Evolutionary conservation across 2,113 vertebrate genomes (phyloP), one percentile per base, ranked within the genome.

Genomic region (Rafetus swinhoei): DNA sequence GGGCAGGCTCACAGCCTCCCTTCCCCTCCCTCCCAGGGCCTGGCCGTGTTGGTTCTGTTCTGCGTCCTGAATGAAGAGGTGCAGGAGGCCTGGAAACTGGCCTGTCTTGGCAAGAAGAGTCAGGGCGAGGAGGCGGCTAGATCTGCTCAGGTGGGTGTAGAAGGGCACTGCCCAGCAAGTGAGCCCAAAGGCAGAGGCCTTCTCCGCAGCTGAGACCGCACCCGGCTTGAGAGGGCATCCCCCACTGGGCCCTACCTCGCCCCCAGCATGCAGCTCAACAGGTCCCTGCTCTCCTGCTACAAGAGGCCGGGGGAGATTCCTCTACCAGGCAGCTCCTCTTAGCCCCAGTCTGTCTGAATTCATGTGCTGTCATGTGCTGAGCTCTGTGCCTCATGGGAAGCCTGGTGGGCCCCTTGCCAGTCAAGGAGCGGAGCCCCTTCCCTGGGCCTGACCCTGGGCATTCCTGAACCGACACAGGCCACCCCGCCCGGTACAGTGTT

Each of bases 61-160:
- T 99, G 99, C 1, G 93, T 99, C 81, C 98, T 99, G 95, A 99
- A 99, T 35, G 98, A 99, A 12, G 99, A 99, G 92, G 99, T 99
- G 21, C 97, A 96, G 89, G 99, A 99, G 81, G 99, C 99, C 45
- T 99, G 99, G 99, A 99, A 98, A 54, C 96, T 98, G 0, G 98
- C 98, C 96, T 99, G 99, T 94, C 96, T 99, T 12, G 97, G 98
- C 85, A 99, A 98, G 97, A 99, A 99, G 96, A 98, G 93, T 21
- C 98, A 98, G 19, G 98, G 97, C 0, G 99, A 99, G 92, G 99
- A 99, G 81, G 95, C 98, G 5, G 92, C 98, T 0, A 98, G 98
- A 97, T 98, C 98, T 9, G 96, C 98, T 0, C 99, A 99, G 93
- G 99, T 98, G 93, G 93, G 98, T 1, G 93, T 99, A 94, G 98